phyloP scores from a whole-genome alignment of 2,888 invertebrate genomes.

The Trilocha varians region DNA sequence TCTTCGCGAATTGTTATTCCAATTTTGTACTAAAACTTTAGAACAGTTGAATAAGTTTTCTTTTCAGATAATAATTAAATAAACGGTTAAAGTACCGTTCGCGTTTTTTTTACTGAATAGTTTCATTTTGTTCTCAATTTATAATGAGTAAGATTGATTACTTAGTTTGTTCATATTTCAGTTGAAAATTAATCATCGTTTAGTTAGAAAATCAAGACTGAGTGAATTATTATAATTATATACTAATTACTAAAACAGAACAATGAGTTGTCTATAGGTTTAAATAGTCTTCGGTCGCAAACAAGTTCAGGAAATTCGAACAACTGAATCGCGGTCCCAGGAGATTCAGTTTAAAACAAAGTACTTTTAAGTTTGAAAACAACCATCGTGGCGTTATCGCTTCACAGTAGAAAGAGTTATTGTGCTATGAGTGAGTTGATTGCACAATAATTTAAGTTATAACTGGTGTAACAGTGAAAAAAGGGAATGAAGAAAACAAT shows the following conservation, averaged over 20 bases:
- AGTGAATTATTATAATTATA: no score
- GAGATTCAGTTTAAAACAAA: neutral
- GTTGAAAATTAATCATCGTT: no score
- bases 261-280: neutral
- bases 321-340: neutral
- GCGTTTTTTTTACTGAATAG: neutral
- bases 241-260: no score
- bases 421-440: no score
- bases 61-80: neutral
- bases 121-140: no score
- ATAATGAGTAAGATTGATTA: no score
- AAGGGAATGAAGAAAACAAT: no score
- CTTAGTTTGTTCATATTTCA: no score
- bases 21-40: constrained; percentile 44
- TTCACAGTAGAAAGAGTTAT: neutral
- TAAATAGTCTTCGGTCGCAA: neutral
- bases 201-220: no score
- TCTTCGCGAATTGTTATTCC: constrained; percentile 44
- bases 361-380: neutral
- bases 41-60: constrained; percentile 28
- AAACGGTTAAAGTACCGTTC: neutral
- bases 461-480: no score
- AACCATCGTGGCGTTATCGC: no score
- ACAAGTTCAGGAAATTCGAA: neutral
- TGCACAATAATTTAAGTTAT: no score